Conservation (phyloP, 2,113 vertebrate species). For the Salvator merianae region DNA sequence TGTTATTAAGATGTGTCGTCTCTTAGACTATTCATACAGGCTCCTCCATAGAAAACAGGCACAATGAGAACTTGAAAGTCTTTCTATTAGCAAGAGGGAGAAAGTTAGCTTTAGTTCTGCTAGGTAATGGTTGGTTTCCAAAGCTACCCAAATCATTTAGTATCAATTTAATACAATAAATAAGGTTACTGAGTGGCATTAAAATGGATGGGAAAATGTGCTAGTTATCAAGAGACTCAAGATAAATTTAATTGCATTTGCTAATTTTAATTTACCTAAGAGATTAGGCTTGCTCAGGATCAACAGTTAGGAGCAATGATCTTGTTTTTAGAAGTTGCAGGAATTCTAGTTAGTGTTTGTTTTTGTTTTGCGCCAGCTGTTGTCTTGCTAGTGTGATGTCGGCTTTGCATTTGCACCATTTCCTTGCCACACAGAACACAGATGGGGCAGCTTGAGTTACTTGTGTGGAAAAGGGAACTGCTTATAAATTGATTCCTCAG, state of each 20-base stretch:
- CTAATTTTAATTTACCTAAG: constrained; percentile 1
- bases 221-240: constrained; percentile 13
- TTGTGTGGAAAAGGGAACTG: neutral
- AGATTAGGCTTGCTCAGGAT: neutral
- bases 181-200: neutral
- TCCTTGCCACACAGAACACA: neutral
- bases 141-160: neutral
- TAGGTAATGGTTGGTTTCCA: neutral
- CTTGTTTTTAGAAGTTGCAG: constrained; percentile 19
- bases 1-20: no score
- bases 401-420: constrained; percentile 1
- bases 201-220: neutral
- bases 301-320: neutral
- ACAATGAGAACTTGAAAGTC: no score
- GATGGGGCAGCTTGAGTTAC: neutral
- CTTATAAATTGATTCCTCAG: neutral
- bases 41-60: no score
- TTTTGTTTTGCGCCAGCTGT: constrained; percentile 2
- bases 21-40: no score
- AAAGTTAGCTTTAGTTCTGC: no score
- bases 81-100: no score
- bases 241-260: neutral
- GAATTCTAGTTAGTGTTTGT: constrained; percentile 9
- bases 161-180: neutral
- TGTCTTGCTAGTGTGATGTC: constrained; percentile 1